Conservation (phyloP, 1,140 invertebrate genomes). For the Aphelinus atriplicis region DNA sequence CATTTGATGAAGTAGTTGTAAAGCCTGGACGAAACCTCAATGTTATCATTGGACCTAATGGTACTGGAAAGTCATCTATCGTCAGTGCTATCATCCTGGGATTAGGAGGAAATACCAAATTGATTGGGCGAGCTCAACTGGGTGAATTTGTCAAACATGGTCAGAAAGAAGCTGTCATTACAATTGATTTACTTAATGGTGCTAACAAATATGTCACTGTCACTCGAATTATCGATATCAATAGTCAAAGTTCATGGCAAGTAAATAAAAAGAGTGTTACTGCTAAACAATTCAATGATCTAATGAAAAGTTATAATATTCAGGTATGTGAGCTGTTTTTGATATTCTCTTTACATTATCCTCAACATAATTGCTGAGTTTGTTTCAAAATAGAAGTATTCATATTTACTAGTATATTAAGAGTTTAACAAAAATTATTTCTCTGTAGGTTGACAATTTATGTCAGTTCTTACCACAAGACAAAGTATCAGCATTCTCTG, state of each 20-base stretch:
- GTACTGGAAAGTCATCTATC: slow-evolving; percentile 96
- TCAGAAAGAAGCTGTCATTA: slow-evolving; percentile 75
- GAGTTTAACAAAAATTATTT: neutral
- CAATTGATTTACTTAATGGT: slow-evolving; percentile 78
- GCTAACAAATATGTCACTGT: slow-evolving; percentile 62
- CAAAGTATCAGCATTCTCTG: slow-evolving; percentile 93
- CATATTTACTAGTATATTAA: too few species aligned
- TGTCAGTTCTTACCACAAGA: slow-evolving; percentile 98
- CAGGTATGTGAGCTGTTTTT: slow-evolving; percentile 45
- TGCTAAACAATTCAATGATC: slow-evolving; percentile 67
- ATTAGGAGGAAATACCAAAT: slow-evolving; percentile 79
- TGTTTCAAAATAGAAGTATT: too few species aligned
- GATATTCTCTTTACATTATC: too few species aligned
- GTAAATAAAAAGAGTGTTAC: slow-evolving; percentile 71
- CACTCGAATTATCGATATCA: slow-evolving; percentile 68
- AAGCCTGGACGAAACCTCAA: slow-evolving; percentile 85
- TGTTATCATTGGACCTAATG: slow-evolving; percentile 94
- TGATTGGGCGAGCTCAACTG: slow-evolving; percentile 76
- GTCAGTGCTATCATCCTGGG: slow-evolving; percentile 94
- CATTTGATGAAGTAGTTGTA: slow-evolving; percentile 74
- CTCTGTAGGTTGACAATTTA: slow-evolving; percentile 90
- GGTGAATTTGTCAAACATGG: slow-evolving; percentile 82
- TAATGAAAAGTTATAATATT: slow-evolving; percentile 51
- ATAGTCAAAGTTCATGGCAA: slow-evolving; percentile 71
- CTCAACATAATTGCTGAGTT: too few species aligned